These are phyloP conservation scores for Eutolmus rufibarbis DNA, from an alignment of 2,888 invertebrate genomes.

Conservation along the genomic window DNA sequence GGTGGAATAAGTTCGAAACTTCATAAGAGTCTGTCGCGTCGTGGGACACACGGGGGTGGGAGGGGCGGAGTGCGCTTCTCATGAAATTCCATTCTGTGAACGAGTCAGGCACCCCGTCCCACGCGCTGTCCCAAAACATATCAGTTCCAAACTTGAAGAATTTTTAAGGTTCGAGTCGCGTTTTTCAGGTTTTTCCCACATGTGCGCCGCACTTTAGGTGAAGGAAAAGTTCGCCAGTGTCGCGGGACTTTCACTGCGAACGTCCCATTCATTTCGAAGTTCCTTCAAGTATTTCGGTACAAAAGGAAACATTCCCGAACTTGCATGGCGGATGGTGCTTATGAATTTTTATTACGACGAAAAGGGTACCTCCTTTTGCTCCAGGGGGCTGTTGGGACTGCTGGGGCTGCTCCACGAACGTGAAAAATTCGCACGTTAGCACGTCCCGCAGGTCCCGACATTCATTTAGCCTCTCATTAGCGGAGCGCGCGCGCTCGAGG, in stretches of 20 bases:
- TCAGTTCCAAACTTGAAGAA: not conserved
- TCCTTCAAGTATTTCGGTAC: not conserved
- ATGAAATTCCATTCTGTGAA: not conserved
- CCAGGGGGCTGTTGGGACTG: not conserved
- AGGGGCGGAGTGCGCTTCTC: not conserved
- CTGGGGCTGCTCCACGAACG: not conserved
- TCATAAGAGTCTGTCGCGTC: not conserved
- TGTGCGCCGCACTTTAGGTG: not conserved
- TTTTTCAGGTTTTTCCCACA: not conserved
- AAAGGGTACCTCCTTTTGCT: not conserved
- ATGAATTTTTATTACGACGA: slow-evolving; percentile 12
- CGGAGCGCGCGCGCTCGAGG: not conserved
- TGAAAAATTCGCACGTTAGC: not conserved
- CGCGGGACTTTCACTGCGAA: not conserved
- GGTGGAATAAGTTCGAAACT: not conserved
- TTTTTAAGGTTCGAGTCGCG: not conserved
- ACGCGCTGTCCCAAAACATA: not conserved
- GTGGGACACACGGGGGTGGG: not conserved
- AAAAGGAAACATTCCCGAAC: not conserved
- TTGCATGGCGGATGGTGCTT: not conserved
- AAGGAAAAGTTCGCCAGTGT: not conserved
- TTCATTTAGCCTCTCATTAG: not conserved
- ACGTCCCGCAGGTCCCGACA: not conserved
- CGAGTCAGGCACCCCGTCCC: not conserved
- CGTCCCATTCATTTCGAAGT: not conserved